Percentiles rank a stretch among this genome's conserved stretches.
Evolutionary conservation across 2,113 vertebrate species (phyloP).

Genomic region (Colistium nudipinnis): DNA sequence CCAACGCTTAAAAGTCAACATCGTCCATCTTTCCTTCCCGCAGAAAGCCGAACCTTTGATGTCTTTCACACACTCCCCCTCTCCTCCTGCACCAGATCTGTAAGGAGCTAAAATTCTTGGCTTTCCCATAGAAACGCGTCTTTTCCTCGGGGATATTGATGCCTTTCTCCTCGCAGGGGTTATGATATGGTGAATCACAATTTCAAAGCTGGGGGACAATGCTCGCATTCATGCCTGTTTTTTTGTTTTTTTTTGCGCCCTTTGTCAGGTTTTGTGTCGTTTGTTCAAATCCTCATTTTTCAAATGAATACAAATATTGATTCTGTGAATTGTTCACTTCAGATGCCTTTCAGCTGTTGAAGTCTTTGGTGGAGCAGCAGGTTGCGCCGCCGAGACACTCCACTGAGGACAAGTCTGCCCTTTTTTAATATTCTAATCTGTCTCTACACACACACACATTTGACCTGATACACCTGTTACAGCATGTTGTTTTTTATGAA

Average conservation of each 20-base stretch:
- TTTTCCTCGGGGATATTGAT: conserved; percentile 97
- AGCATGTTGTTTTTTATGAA: conserved; percentile 1
- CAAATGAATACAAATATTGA: conserved; percentile 95
- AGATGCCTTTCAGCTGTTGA: conserved; percentile 88
- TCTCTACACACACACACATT: neutral
- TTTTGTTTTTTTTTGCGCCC: conserved; percentile 45
- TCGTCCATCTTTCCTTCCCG: conserved; percentile 92
- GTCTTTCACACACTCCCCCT: conserved; percentile 84
- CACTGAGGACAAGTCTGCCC: conserved; percentile 67
- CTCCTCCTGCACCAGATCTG: conserved; percentile 84
- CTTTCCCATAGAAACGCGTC: conserved; percentile 99
- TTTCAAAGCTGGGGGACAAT: conserved; percentile 92
- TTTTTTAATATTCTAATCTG: neutral
- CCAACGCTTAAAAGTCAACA: conserved; percentile 89
- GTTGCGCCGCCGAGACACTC: conserved; percentile 88
- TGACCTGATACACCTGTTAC: conserved; percentile 24
- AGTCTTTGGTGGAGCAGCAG: conserved; percentile 92
- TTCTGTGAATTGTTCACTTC: conserved; percentile 88
- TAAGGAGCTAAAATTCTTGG: conserved; percentile 96
- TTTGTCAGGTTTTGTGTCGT: conserved; percentile 78
- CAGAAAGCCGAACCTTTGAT: conserved; percentile 93
- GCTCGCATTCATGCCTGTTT: conserved; percentile 88
- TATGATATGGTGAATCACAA: conserved; percentile 99
- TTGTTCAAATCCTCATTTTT: conserved; percentile 82
- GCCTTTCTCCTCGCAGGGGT: conserved; percentile 99